phyloP scores from a whole-genome alignment of 2,113 vertebrate genomes.

The Circaetus gallicus region DNA sequence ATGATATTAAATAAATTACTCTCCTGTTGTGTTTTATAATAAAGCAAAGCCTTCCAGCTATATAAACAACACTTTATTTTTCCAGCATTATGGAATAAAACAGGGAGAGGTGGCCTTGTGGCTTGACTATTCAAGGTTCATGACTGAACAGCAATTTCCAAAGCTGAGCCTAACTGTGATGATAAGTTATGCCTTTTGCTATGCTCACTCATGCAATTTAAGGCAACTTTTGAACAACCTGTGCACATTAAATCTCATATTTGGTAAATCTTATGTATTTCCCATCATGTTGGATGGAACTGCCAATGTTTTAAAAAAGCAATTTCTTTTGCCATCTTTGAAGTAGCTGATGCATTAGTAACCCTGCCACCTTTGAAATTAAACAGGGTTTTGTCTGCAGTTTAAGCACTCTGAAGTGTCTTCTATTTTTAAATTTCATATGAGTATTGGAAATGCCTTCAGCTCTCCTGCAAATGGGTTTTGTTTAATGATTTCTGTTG shows the following conservation, averaged over 20 bases:
- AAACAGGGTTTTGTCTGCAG: conserved; percentile 30
- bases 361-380: conserved; percentile 50
- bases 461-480: conserved; percentile 39
- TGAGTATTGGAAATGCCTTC: conserved; percentile 38
- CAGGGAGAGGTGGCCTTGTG: not conserved
- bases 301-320: not conserved
- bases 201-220: not conserved
- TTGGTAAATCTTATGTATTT: not conserved
- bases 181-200: not conserved
- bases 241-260: not conserved
- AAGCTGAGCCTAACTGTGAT: not conserved
- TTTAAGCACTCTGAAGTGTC: conserved; percentile 22
- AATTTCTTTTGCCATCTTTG: conserved; percentile 35
- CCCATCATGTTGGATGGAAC: not conserved
- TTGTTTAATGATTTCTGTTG: conserved; percentile 58
- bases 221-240: not conserved
- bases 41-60: conserved; percentile 17
- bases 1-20: conserved; percentile 21
- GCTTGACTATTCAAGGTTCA: not conserved
- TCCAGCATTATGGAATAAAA: conserved; percentile 20
- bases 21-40: conserved; percentile 23
- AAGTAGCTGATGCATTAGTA: conserved; percentile 47
- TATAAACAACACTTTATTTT: conserved; percentile 31
- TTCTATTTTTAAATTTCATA: conserved; percentile 54
- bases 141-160: conserved; percentile 7